Evolutionary conservation across 1,140 invertebrate species (phyloP), one percentile per base, ranked within the genome.

Genomic region (Helicoverpa armigera): DNA sequence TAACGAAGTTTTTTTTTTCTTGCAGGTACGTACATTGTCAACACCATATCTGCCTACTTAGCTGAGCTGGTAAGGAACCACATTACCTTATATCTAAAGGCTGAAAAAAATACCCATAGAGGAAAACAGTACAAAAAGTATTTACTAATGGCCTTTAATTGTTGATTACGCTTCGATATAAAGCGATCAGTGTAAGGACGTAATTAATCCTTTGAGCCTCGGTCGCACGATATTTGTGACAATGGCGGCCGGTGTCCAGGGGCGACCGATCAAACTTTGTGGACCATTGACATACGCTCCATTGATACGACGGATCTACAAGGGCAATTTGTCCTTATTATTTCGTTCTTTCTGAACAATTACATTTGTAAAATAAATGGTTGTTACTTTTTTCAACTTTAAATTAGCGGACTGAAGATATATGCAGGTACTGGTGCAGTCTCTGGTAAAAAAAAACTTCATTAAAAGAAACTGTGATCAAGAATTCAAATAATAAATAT

Each of bases 11-110:
- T 65, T 80, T 65, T 80, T 60, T 82, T 85, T 73, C 82, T 85
- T 53, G 16, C 82, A 85, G 84, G 84, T 85, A 85, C 54, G 84
- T 85, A 80, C 61, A 35, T 53, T 70, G 3, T 53, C 53, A 18
- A 16, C n/a, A 16, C 63, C 18, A 48, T 11, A n/a, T 2, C 2
- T n/a, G 10, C 35, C 48, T n/a, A n/a, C 35, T 48, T n/a, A n/a
- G 35, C 63, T 12, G 35, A 3, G 10, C 63, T 18, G 43, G 63
- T 67, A 70, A 70, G 48, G 4, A 53, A 69, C n/a, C 13, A 48
- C 35, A 43, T 12, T 51, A 12, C 14, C 3, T 3, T 7, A 14
- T 35, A 31, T 50, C 13, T 31, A 60, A 29, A 12, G 18, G 18
- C 4, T 11, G 18, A 60, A 10, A 60, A 3, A 29, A 60, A 29